Evolutionary conservation across 2,797 vertebrate species (phyloP).

Genomic region (Tarsius wallacei): DNA sequence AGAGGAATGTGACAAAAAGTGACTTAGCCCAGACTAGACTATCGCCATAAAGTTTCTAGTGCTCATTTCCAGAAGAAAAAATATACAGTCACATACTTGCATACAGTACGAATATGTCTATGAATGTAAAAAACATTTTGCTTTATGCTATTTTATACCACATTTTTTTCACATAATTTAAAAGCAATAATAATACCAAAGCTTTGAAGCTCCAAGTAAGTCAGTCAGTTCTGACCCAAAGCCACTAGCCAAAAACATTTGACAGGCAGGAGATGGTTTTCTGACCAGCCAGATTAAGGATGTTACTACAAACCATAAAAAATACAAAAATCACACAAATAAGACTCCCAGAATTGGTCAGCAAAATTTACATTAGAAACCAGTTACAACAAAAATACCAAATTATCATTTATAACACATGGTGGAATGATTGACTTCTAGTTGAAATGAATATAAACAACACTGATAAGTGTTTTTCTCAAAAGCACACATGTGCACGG

Average conservation of each 20-base stretch:
- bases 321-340: background rate
- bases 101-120: background rate
- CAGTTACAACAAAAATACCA: background rate
- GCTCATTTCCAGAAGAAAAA: background rate
- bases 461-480: background rate
- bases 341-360: background rate
- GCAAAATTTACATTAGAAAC: background rate
- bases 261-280: background rate
- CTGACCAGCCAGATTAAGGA: background rate
- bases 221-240: background rate
- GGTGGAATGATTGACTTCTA: background rate
- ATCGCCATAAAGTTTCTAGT: background rate
- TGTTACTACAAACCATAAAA: background rate
- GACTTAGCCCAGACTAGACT: background rate
- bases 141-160: background rate
- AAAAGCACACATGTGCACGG: background rate
- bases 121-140: background rate
- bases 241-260: background rate
- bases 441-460: background rate
- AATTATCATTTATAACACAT: background rate
- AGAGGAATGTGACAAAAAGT: background rate
- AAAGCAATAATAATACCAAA: background rate
- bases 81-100: background rate
- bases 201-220: background rate
- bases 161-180: background rate